Conservation (phyloP, 1,140 invertebrate species). For the Holcopasites calliopsidis region DNA sequence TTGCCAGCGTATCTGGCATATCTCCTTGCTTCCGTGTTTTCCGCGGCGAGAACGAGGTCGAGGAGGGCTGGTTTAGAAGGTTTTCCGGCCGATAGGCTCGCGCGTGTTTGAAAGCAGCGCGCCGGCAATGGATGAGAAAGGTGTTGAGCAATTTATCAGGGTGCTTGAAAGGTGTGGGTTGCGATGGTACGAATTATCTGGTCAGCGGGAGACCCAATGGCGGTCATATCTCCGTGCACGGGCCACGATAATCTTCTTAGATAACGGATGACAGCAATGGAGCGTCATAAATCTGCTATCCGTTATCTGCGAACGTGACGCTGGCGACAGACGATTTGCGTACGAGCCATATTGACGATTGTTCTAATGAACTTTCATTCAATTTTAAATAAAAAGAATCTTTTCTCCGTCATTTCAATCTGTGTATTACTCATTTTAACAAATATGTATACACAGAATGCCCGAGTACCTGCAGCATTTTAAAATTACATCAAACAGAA, state of each 20-base stretch:
- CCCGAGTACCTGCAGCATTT: background rate
- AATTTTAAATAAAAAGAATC: background rate
- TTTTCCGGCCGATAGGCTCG: slow-evolving; percentile 47
- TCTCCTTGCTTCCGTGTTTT: slow-evolving; percentile 32
- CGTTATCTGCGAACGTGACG: slow-evolving; percentile 9
- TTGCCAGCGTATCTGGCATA: background rate
- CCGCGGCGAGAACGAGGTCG: slow-evolving; percentile 20
- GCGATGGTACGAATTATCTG: slow-evolving; percentile 60
- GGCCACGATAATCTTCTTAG: slow-evolving; percentile 39
- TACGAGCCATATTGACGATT: background rate
- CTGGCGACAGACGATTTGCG: slow-evolving; percentile 9
- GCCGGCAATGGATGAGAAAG: slow-evolving; percentile 51
- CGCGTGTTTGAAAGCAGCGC: slow-evolving; percentile 36
- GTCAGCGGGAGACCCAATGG: slow-evolving; percentile 60
- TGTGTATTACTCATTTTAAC: too few species aligned
- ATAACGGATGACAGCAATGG: slow-evolving; percentile 20
- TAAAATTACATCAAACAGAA: background rate
- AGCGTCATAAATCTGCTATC: slow-evolving; percentile 43
- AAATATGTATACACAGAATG: background rate
- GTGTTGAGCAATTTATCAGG: slow-evolving; percentile 73
- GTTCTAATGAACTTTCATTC: background rate
- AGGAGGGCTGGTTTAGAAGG: slow-evolving; percentile 43
- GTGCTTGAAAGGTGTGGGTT: slow-evolving; percentile 59
- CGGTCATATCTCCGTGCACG: slow-evolving; percentile 51
- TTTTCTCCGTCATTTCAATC: background rate